Conservation (phyloP, 2,113 vertebrate species). For the Barbus barbus region DNA sequence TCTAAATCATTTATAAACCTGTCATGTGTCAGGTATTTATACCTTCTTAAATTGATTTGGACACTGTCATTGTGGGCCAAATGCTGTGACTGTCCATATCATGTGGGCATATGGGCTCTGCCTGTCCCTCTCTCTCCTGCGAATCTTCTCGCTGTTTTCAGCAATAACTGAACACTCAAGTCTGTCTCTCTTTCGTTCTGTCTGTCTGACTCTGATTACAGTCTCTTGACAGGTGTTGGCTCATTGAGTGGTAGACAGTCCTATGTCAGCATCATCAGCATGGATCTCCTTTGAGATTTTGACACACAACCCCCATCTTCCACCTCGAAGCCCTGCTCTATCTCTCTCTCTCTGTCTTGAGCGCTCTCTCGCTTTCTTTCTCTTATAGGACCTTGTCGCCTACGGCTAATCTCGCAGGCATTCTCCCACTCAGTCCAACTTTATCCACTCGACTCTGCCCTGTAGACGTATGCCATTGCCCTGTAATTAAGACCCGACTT, state of each 20-base stretch:
- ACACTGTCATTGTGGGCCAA: slow-evolving; percentile 13
- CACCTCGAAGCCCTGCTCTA: not conserved
- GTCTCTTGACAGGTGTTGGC: slow-evolving; percentile 58
- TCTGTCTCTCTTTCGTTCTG: too few species aligned
- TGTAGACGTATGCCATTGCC: slow-evolving; percentile 50
- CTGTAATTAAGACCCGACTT: slow-evolving; percentile 50
- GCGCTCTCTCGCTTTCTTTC: not conserved
- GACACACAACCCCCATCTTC: slow-evolving; percentile 39
- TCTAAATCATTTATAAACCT: slow-evolving; percentile 6
- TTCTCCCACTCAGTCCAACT: slow-evolving; percentile 55
- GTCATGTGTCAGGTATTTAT: slow-evolving; percentile 10
- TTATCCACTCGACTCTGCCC: slow-evolving; percentile 3
- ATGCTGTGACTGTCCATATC: not conserved
- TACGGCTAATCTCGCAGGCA: slow-evolving; percentile 62
- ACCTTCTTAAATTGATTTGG: not conserved
- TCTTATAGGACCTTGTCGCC: slow-evolving; percentile 64
- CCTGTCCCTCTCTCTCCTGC: not conserved
- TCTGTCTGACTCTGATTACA: slow-evolving; percentile 50
- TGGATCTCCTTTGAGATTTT: slow-evolving; percentile 58
- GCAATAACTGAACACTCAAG: slow-evolving; percentile 11
- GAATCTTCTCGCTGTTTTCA: not conserved
- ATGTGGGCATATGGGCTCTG: not conserved
- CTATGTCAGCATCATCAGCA: slow-evolving; percentile 69
- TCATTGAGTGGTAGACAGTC: slow-evolving; percentile 65
- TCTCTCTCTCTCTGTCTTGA: not conserved